Conservation (phyloP, 2,888 invertebrate genomes). For the Acanthosepion lycidas region DNA sequence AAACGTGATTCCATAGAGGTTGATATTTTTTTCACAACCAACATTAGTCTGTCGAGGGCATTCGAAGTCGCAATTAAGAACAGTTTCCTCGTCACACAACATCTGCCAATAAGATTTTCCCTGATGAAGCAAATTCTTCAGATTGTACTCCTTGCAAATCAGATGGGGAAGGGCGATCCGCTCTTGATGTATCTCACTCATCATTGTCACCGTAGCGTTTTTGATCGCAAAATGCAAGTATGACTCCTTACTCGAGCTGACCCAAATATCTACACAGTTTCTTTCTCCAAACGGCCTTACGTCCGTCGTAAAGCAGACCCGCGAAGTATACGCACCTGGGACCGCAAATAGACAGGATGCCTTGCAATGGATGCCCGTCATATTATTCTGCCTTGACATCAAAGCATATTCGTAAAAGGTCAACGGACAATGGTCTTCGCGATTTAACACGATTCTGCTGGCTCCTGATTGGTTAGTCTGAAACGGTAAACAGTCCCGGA, state of each 20-base stretch:
- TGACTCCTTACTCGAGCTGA: constrained; percentile 50
- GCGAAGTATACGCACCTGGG: constrained; percentile 49
- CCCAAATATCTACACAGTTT: constrained; percentile 53
- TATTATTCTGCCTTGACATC: constrained; percentile 34
- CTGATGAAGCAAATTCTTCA: constrained; percentile 59
- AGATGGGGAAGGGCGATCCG: constrained; percentile 3
- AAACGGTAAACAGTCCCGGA: constrained; percentile 58
- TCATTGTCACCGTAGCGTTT: background rate
- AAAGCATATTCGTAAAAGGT: constrained; percentile 49
- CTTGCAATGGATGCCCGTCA: constrained; percentile 48
- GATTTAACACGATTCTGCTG: background rate
- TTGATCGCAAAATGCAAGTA: constrained; percentile 36
- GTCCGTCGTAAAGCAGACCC: constrained; percentile 56
- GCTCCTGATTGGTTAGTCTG: background rate
- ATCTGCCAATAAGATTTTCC: constrained; percentile 59
- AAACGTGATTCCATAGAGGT: constrained; percentile 76
- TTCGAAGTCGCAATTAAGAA: constrained; percentile 58
- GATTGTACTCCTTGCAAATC: constrained; percentile 60
- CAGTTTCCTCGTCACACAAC: constrained; percentile 59
- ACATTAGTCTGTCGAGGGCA: constrained; percentile 52
- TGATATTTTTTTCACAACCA: constrained; percentile 24
- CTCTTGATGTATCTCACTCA: constrained; percentile 44
- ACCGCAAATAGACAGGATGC: constrained; percentile 52
- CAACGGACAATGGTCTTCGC: constrained; percentile 43
- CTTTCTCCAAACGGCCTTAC: constrained; percentile 48